Percentiles rank a stretch among this genome's conserved stretches.
Evolutionary conservation across 2,797 vertebrate genomes (phyloP).

Genomic region (Aquila chrysaetos): DNA sequence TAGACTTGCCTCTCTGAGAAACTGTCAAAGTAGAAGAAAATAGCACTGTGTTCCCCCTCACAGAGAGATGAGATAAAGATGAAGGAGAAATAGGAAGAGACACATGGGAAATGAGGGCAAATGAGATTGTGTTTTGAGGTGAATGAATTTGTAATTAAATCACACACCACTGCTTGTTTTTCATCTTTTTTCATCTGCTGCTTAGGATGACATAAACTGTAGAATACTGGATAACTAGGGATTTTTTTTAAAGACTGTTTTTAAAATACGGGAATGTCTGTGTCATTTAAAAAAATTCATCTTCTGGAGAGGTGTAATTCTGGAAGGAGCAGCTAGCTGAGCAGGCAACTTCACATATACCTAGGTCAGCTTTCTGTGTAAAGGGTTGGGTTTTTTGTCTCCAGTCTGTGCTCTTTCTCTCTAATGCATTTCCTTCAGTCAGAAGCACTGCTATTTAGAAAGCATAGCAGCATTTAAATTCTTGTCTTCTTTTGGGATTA

Average conservation of each 20-base stretch:
- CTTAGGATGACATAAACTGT: not conserved
- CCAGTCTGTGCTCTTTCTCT: not conserved
- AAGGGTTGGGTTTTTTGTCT: not conserved
- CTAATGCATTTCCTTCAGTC: not conserved
- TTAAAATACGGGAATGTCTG: not conserved
- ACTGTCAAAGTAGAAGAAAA: not conserved
- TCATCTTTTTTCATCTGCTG: not conserved
- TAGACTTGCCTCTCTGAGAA: not conserved
- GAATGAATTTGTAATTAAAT: not conserved
- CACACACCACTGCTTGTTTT: not conserved
- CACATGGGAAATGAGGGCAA: not conserved
- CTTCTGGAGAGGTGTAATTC: not conserved
- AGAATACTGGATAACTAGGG: not conserved
- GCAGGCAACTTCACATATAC: not conserved
- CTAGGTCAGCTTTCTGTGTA: not conserved
- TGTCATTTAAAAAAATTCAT: not conserved
- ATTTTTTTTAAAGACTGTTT: not conserved
- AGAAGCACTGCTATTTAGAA: not conserved
- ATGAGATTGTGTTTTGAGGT: not conserved
- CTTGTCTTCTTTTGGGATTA: not conserved
- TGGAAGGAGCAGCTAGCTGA: not conserved
- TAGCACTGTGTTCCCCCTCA: not conserved
- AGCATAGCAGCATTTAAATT: not conserved
- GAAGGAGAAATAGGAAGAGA: not conserved
- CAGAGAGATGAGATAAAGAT: not conserved